Conservation (phyloP, 2,888 invertebrate species). For the Zhuqinia jingwanae region DNA sequence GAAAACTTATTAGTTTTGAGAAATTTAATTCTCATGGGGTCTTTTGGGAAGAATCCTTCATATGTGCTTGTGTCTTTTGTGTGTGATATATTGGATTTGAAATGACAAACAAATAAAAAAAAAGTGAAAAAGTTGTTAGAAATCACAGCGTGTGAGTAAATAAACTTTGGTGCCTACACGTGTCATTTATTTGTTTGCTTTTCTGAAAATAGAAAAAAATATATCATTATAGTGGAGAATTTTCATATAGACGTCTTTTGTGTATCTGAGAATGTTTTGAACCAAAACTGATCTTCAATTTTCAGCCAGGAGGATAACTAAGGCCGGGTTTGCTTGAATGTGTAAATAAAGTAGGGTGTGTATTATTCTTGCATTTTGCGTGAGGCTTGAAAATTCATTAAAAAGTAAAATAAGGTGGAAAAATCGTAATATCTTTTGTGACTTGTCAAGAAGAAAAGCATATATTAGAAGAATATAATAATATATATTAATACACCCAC, state of each 20-base stretch:
- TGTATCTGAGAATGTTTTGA: background rate
- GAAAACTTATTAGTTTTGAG: slow-evolving; percentile 25
- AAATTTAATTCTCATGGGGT: slow-evolving; percentile 44
- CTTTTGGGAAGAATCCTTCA: background rate
- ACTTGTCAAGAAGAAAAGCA: background rate
- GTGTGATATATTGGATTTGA: slow-evolving; percentile 20
- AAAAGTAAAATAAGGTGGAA: slow-evolving; percentile 61
- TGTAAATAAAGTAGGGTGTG: too few species aligned
- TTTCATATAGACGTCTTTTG: slow-evolving; percentile 3
- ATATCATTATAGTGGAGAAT: slow-evolving; percentile 6
- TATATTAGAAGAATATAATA: background rate
- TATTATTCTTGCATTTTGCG: too few species aligned
- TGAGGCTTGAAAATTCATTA: slow-evolving; percentile 51
- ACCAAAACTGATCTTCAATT: background rate
- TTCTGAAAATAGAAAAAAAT: background rate
- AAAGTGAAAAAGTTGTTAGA: background rate
- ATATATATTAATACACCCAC: background rate
- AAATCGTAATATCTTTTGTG: slow-evolving; percentile 45
- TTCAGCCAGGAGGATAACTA: too few species aligned
- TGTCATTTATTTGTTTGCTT: background rate
- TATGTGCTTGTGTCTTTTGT: background rate
- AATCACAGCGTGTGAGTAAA: background rate
- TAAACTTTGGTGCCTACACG: background rate
- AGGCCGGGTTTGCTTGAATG: too few species aligned
- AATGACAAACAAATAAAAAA: slow-evolving; percentile 23